A percentile compares a stretch with the other conserved stretches of the same genome.
These are phyloP conservation scores for Siniperca knerii DNA, from an alignment of 2,113 vertebrate species.

Conservation along the genomic window DNA sequence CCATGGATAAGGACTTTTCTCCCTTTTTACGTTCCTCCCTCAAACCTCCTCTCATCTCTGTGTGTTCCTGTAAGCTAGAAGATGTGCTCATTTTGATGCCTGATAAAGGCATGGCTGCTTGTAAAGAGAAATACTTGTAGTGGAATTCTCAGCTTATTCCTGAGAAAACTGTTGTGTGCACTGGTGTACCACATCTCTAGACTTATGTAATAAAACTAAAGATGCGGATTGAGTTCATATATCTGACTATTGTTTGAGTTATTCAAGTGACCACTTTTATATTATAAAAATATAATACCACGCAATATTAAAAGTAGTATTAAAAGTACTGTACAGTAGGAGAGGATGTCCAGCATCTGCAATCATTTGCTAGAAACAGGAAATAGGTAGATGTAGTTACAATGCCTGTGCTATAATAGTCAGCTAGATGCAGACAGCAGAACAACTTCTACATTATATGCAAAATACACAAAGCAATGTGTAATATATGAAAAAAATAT, in stretches of 20 bases:
- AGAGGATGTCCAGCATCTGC: constrained; percentile 22
- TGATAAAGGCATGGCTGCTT: neutral
- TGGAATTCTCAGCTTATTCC: neutral
- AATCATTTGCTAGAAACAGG: neutral
- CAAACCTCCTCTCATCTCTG: constrained; percentile 21
- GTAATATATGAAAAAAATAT: neutral
- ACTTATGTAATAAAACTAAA: neutral
- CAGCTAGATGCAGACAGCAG: constrained; percentile 1
- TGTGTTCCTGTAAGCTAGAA: constrained; percentile 7
- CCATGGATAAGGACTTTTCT: constrained; percentile 36
- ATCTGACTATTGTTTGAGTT: neutral
- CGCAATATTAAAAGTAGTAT: too few relatives aligned
- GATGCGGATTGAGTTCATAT: neutral
- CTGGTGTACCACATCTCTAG: neutral
- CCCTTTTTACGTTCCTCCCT: constrained; percentile 20
- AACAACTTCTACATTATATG: constrained; percentile 13
- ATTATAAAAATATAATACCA: neutral
- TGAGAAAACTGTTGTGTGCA: neutral
- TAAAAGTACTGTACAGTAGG: neutral
- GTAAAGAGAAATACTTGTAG: neutral
- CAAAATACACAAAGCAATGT: constrained; percentile 13
- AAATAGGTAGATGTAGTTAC: constrained; percentile 5
- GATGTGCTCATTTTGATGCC: constrained; percentile 30
- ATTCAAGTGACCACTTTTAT: neutral
- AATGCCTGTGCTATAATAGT: neutral